A percentile compares a stretch with the other conserved stretches of the same genome.
Conservation (phyloP, 2,888 invertebrate species). For the Malthinus seriepunctatus region DNA sequence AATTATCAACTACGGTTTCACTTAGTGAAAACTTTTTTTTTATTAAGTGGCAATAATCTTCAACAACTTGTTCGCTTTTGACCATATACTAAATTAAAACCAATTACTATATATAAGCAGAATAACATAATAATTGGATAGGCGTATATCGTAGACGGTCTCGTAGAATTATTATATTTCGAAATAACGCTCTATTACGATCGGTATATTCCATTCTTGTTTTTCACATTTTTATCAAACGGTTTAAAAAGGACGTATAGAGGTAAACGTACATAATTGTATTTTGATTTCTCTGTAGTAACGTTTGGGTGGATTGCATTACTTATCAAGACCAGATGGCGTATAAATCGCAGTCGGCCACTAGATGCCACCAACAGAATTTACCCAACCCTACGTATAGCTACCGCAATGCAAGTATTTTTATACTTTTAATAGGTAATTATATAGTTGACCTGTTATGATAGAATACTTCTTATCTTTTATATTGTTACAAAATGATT, state of each 20-base stretch:
- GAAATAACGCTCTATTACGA: not conserved
- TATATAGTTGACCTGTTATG: slow-evolving; percentile 22
- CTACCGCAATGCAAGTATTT: slow-evolving; percentile 23
- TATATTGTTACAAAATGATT: not conserved
- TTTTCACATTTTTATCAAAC: not conserved
- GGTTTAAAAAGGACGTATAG: slow-evolving; percentile 8
- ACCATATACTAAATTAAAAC: slow-evolving; percentile 26
- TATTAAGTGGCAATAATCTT: slow-evolving; percentile 27
- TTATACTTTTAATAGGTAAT: slow-evolving; percentile 30
- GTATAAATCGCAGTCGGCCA: slow-evolving; percentile 52
- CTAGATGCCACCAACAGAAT: slow-evolving; percentile 52
- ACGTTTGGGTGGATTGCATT: slow-evolving; percentile 36
- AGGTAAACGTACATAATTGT: slow-evolving; percentile 10
- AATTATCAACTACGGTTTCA: not conserved
- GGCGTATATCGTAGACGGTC: slow-evolving; percentile 36
- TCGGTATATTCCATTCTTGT: slow-evolving; percentile 2
- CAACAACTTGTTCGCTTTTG: slow-evolving; percentile 18
- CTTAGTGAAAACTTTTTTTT: not conserved
- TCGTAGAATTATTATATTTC: slow-evolving; percentile 25
- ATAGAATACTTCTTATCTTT: slow-evolving; percentile 13
- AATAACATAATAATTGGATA: slow-evolving; percentile 41
- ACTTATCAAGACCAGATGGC: slow-evolving; percentile 52
- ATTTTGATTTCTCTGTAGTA: slow-evolving; percentile 26
- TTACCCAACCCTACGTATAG: slow-evolving; percentile 25
- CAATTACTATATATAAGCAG: slow-evolving; percentile 40